A percentile compares a stretch with the other conserved stretches of the same genome.
Conservation (phyloP, 2,113 vertebrate species). For the Zosterops borbonicus region DNA sequence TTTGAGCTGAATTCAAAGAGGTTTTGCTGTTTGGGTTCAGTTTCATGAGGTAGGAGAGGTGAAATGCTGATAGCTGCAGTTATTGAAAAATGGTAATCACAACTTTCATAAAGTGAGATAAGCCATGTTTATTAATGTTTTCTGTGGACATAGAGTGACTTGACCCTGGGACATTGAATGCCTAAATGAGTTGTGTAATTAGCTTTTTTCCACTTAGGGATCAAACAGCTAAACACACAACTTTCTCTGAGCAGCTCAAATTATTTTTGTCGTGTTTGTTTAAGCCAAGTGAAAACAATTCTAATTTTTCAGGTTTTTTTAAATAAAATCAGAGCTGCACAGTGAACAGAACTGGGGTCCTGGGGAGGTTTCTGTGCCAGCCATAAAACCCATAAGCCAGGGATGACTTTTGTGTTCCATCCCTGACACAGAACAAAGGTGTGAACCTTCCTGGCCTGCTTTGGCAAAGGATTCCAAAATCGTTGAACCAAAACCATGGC, state of each 20-base stretch:
- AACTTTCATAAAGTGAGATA: not conserved
- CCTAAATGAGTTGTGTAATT: not conserved
- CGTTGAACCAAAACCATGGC: not conserved
- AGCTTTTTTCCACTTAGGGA: not conserved
- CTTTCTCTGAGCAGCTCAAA: not conserved
- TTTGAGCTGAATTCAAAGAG: not conserved
- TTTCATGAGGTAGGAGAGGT: not conserved
- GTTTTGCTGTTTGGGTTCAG: not conserved
- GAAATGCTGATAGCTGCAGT: not conserved
- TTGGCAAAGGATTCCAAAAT: not conserved
- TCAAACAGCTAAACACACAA: not conserved
- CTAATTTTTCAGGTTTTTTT: not conserved
- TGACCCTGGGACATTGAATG: not conserved
- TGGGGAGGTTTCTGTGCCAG: not conserved
- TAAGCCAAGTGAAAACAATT: not conserved
- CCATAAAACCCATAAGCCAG: not conserved
- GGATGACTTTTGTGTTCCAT: not conserved
- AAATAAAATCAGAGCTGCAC: not conserved
- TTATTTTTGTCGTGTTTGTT: not conserved
- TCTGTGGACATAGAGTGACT: not conserved
- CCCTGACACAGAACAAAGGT: not conserved
- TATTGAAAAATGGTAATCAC: slow-evolving; percentile 13
- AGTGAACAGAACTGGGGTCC: not conserved
- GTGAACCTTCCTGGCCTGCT: not conserved
- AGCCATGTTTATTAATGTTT: not conserved